Percentiles rank a stretch among this genome's conserved stretches.
Conservation (phyloP, 1,140 invertebrate species). For the Neodiprion lecontei region DNA sequence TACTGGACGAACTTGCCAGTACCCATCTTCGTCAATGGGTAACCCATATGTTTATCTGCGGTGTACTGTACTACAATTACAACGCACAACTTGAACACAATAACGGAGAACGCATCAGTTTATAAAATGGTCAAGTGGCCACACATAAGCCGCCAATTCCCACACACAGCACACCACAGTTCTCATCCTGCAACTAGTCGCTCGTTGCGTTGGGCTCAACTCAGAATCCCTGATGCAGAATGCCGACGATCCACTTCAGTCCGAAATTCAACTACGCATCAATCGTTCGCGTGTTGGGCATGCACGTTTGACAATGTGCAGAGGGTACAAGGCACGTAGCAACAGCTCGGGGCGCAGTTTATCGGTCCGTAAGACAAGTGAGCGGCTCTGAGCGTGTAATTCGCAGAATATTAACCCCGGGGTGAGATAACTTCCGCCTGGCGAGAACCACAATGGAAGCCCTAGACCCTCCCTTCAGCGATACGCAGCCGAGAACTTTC, state of each 20-base stretch:
- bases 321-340: too few species aligned
- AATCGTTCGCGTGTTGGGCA: too few species aligned
- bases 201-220: not conserved
- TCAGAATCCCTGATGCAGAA: not conserved
- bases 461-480: not conserved
- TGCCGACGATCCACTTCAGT: not conserved
- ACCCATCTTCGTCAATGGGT: not conserved
- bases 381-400: not conserved
- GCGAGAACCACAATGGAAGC: conserved; percentile 3
- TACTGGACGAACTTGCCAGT: too few species aligned
- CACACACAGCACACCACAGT: not conserved
- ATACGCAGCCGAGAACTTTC: not conserved
- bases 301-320: too few species aligned
- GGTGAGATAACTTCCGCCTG: not conserved
- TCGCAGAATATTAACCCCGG: not conserved
- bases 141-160: not conserved
- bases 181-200: not conserved
- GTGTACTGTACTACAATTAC: not conserved
- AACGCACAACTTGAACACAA: not conserved
- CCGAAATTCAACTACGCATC: not conserved
- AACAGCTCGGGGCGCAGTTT: not conserved
- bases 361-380: conserved; percentile 3
- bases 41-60: conserved; percentile 5
- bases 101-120: not conserved
- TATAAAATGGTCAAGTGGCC: not conserved